Base-by-base conservation (phyloP, 2,113 vertebrate species). In the Panthera leo region DNA sequence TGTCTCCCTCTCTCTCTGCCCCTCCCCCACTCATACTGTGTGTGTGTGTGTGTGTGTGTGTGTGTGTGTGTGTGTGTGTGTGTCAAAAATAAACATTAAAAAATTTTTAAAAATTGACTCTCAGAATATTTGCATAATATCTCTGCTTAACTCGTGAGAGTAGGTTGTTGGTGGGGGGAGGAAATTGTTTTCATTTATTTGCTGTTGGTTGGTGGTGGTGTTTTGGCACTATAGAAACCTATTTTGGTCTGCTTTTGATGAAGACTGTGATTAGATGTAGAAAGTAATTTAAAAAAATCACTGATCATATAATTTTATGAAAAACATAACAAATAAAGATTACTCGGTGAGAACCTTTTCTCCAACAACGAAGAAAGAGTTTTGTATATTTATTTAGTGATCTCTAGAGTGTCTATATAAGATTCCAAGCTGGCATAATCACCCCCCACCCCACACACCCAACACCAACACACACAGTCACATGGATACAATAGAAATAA, bases 381-480 rank as follows among this genome's bases (percentile, higher is more conserved):
- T 98, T 98, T 98, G 92, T 98, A 95, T 98, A 98, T 98, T 98
- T 97, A 97, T 98, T 98, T 86, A 97, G 91, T 89, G 89, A 96
- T 98, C 97, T 98, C 98, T 90, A 91, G 94, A 98, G 92, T 92
- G 97, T 98, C 89, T 78, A 68, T 78, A 85, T 98, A 95, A 96
- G 96, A 98, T 75, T 97, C 85, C 91, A 98, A 98, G 73, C 87
- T 97, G 97, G 93, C 51, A 34, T 75, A 42, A 42, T 58, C 76
- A 19, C 45, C 11, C 42, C 27, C 51, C 16, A 31, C 7, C 10
- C 61, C 13, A 58, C 8, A 58, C 21, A 16, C 2, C 7, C 25
- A 21, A 18, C 31, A 36, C 48, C 25, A 36, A 34, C 23, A 79
- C 10, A 83, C 29, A 53, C 10, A 27, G 4, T 45, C n/a, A 65